phyloP scores from a whole-genome alignment of 2,113 vertebrate genomes.

The Hyperopisus bebe region DNA sequence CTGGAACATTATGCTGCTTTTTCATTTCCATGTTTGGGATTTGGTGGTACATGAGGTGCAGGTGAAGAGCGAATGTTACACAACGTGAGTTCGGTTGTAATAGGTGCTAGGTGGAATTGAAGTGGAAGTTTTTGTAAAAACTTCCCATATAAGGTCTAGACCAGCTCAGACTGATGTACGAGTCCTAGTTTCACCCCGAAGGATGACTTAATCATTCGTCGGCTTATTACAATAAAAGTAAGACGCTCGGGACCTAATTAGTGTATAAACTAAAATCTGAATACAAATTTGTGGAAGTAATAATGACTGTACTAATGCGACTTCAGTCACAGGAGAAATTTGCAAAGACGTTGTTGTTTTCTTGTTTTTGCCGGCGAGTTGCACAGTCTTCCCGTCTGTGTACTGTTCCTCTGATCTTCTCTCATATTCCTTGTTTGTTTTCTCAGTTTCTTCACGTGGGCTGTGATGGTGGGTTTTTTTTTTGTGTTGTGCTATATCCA shows the following conservation, averaged over 20 bases:
- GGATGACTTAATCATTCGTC: neutral
- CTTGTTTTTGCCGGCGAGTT: neutral
- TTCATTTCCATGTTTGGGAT: neutral
- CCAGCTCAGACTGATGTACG: neutral
- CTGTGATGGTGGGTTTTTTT: neutral
- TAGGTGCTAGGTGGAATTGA: neutral
- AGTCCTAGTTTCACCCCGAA: neutral
- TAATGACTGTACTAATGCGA: constrained; percentile 2
- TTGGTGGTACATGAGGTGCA: neutral
- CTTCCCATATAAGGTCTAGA: neutral
- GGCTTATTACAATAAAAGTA: neutral
- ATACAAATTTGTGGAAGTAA: constrained; percentile 1
- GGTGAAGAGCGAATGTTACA: neutral
- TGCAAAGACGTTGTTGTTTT: neutral
- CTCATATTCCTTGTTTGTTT: neutral
- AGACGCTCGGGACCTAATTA: constrained; percentile 17
- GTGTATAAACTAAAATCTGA: constrained; percentile 10
- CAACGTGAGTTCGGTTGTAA: neutral
- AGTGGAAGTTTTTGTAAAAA: neutral
- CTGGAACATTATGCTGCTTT: neutral
- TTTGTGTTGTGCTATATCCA: neutral
- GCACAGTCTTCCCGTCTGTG: neutral
- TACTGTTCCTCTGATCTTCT: neutral
- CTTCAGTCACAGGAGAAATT: neutral
- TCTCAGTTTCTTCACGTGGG: neutral